phyloP scores from a whole-genome alignment of 2,888 invertebrate species.

The Aricia artaxerxes region DNA sequence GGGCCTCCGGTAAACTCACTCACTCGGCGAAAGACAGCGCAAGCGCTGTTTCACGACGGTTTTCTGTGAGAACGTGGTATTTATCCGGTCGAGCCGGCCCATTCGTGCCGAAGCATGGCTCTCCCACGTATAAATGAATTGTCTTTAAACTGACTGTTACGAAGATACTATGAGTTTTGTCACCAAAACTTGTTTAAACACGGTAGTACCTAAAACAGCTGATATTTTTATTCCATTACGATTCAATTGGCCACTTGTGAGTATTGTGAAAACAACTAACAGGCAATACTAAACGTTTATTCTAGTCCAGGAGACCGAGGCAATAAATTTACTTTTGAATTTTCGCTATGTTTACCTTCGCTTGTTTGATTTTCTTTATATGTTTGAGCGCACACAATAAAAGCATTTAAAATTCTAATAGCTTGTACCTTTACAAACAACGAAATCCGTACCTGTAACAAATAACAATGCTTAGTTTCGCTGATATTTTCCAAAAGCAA shows the following conservation, averaged over 20 bases:
- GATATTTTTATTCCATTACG: neutral
- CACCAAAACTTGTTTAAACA: too few relatives aligned
- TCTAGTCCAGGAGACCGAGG: slow-evolving; percentile 51
- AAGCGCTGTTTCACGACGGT: too few relatives aligned
- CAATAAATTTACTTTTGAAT: slow-evolving; percentile 68
- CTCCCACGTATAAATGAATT: too few relatives aligned
- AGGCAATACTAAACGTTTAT: slow-evolving; percentile 47
- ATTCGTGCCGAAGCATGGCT: too few relatives aligned
- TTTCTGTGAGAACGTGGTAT: too few relatives aligned
- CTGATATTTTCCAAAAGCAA: neutral
- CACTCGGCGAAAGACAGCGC: too few relatives aligned
- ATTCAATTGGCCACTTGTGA: neutral
- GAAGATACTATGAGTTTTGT: too few relatives aligned
- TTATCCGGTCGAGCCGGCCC: too few relatives aligned
- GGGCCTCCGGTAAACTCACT: too few relatives aligned
- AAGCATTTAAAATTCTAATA: slow-evolving; percentile 18
- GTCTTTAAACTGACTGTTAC: too few relatives aligned
- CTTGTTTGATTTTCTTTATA: slow-evolving; percentile 65
- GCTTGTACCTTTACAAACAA: neutral
- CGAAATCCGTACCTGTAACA: slow-evolving; percentile 15
- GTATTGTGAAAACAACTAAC: neutral
- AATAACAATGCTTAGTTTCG: neutral
- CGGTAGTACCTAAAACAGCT: neutral
- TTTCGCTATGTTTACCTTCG: slow-evolving; percentile 52
- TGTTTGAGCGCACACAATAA: slow-evolving; percentile 44